Percentiles rank a stretch among this genome's conserved stretches.
Conservation (phyloP, 2,888 invertebrate genomes). For the Mycalesis mineus region DNA sequence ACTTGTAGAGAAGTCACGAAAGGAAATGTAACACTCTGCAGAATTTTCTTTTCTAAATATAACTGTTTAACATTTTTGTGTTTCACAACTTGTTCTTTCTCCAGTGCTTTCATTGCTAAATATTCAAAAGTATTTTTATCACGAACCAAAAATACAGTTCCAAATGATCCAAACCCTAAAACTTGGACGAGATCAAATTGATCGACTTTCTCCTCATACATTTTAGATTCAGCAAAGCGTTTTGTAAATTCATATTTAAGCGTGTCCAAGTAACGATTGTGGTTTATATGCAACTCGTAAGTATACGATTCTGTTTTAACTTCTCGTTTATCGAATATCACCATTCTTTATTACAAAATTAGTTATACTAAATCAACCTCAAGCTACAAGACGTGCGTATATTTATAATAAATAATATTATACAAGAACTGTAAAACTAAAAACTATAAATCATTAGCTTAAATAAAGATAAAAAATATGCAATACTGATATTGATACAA, state of each 20-base stretch:
- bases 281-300: constrained; percentile 42
- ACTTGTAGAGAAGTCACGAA: constrained; percentile 88
- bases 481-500: neutral
- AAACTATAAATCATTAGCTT: neutral
- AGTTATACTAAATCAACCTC: neutral
- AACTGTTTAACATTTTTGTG: constrained; percentile 90
- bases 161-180: constrained; percentile 91
- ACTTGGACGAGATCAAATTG: constrained; percentile 86
- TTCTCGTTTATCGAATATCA: constrained; percentile 40
- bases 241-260: constrained; percentile 53
- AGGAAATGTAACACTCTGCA: constrained; percentile 89
- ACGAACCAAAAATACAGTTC: constrained; percentile 85
- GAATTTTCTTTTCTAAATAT: constrained; percentile 89
- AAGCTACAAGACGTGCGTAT: neutral
- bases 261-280: constrained; percentile 49
- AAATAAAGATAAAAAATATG: neutral
- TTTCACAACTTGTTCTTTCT: constrained; percentile 88
- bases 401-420: neutral
- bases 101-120: constrained; percentile 92
- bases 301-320: constrained; percentile 36
- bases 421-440: neutral
- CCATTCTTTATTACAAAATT: constrained; percentile 2
- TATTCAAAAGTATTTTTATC: constrained; percentile 79
- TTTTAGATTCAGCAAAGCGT: constrained; percentile 31
- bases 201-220: constrained; percentile 44